Evolutionary conservation across 2,113 vertebrate genomes (phyloP).

Genomic region (Podocnemis expansa): DNA sequence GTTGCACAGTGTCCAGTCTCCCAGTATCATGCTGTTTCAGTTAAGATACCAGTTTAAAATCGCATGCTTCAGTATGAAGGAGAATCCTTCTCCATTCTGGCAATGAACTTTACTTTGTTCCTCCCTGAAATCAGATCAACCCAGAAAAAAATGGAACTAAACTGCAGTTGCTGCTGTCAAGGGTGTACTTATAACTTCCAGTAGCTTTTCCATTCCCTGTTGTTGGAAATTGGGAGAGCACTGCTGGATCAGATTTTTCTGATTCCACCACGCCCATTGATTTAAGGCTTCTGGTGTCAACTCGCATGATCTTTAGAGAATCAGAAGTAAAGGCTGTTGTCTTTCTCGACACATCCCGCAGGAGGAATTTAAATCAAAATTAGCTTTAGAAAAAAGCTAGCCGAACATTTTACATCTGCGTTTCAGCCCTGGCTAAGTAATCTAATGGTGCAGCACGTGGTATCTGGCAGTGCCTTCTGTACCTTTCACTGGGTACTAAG

Average conservation of each 20-base stretch:
- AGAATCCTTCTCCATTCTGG: not conserved
- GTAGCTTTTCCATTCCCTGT: not conserved
- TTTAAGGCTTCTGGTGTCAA: not conserved
- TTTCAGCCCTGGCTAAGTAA: not conserved
- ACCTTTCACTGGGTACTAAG: not conserved
- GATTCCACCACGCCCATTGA: not conserved
- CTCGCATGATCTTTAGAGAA: not conserved
- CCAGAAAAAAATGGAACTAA: not conserved
- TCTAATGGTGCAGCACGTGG: not conserved
- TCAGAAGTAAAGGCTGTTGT: not conserved
- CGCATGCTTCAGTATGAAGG: not conserved
- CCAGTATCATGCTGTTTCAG: not conserved
- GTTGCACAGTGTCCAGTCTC: not conserved
- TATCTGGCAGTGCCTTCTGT: not conserved
- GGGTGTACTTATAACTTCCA: not conserved
- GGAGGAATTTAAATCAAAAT: not conserved
- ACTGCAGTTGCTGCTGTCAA: not conserved
- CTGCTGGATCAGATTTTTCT: not conserved
- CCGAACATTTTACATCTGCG: not conserved
- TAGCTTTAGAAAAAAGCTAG: not conserved
- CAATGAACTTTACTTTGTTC: not conserved
- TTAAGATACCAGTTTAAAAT: not conserved
- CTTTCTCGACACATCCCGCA: not conserved
- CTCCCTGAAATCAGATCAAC: not conserved
- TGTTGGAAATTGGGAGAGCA: not conserved